Base-by-base conservation (phyloP, 1,140 invertebrate genomes). In the Scaptomyza montana region DNA sequence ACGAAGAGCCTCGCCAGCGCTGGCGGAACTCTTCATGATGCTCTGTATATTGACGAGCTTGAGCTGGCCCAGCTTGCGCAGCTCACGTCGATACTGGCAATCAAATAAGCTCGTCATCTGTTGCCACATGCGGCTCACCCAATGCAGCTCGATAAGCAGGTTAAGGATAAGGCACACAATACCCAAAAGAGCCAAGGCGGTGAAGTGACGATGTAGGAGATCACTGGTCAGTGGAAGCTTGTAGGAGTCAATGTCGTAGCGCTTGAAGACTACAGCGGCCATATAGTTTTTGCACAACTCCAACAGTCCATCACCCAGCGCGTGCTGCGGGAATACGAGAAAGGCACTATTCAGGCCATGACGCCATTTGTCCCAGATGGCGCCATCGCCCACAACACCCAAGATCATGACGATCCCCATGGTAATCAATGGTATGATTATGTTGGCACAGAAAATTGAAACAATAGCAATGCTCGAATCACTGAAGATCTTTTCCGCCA, bases 191-290 rank as follows among this genome's bases (percentile, higher is more conserved):
- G 92, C 70, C 3, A 95, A 80, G 0, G 93, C 92, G 0, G 92
- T 59, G 64, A 92, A 94, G 90, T 95, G 94, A 0, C 92, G 92
- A 19, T 91, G 90, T 7, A 95, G 67, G 10, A 95, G 92, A 39
- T 93, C 89, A 79, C 93, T 94, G 9, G 82, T 74, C 13, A 95
- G 75, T 0, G 95, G 95, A 59, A 94, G 93, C 56, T 93, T 92
- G 78, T 95, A 95, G 2, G 95, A 95, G 74, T 95, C 93, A 92
- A 95, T 94, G 49, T 94, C 93, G 77, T 95, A 95, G 51, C 94
- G 93, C 5, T 78, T 80, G 5, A 95, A 90, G 19, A 95, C 68
- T 56, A 93, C 69, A 1, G 93, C 82, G 3, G 93, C 93, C 85
- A 95, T 94, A 25, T 94, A 94, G 90, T 95, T 95, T 76, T 93